A percentile compares a stretch with the other conserved stretches of the same genome.
Conservation (phyloP, 2,888 invertebrate species). For the Drosophila pseudotalamancana region DNA sequence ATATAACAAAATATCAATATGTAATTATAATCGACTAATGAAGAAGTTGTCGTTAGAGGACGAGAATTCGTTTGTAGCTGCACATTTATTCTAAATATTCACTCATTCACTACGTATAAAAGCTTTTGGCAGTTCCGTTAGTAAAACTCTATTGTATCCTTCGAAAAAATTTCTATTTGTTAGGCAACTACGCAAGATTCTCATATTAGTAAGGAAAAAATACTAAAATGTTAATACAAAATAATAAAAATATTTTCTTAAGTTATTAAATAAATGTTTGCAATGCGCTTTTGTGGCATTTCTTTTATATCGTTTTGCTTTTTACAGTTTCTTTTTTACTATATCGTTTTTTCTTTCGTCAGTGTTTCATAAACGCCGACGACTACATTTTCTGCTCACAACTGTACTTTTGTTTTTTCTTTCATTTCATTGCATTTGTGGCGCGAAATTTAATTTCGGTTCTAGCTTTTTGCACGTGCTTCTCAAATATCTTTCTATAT, state of each 20-base stretch:
- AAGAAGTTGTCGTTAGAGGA: conserved; percentile 82
- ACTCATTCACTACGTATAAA: conserved; percentile 1
- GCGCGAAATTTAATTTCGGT: conserved; percentile 59
- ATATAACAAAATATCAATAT: conserved; percentile 54
- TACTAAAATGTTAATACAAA: conserved; percentile 67
- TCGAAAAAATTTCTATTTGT: conserved; percentile 22
- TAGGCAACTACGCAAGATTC: conserved; percentile 71
- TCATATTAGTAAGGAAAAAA: conserved; percentile 74
- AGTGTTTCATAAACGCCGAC: conserved; percentile 52
- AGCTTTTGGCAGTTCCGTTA: conserved; percentile 71
- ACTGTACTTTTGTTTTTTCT: conserved; percentile 73
- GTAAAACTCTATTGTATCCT: conserved; percentile 15
- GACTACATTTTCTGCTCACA: conserved; percentile 63
- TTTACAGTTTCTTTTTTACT: conserved; percentile 45
- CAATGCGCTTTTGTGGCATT: conserved; percentile 33
- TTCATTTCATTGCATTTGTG: conserved; percentile 31
- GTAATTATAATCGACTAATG: conserved; percentile 80
- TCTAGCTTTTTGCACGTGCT: conserved; percentile 81
- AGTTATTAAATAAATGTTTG: conserved; percentile 45
- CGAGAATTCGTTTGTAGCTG: conserved; percentile 80
- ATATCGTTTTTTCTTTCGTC: conserved; percentile 25
- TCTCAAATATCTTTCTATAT: conserved; percentile 66
- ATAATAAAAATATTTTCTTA: conserved; percentile 76
- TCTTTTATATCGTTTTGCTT: conserved; percentile 35
- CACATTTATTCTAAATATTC: conserved; percentile 26